A percentile compares a stretch with the other conserved stretches of the same genome.
Evolutionary conservation across 2,888 invertebrate species (phyloP).

Genomic region (Microdon myrmicae): DNA sequence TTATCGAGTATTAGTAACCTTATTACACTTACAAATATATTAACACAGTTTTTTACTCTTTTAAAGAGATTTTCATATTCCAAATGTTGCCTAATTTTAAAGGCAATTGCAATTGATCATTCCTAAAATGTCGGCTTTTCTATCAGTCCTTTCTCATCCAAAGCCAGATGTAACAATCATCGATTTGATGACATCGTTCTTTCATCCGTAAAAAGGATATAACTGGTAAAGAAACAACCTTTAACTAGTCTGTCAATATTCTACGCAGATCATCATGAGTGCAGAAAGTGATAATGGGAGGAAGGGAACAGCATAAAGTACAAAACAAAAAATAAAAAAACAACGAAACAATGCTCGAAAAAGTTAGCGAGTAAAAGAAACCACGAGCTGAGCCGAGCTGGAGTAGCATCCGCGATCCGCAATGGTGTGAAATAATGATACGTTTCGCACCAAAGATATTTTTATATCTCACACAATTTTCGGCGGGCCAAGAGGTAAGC

Average conservation of each 20-base stretch:
- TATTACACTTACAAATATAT: too few relatives aligned
- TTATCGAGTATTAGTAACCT: too few relatives aligned
- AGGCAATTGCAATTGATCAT: too few relatives aligned
- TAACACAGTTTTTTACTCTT: too few relatives aligned
- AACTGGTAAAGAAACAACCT: constrained; percentile 14
- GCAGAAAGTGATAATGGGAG: not conserved
- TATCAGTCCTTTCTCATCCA: too few relatives aligned
- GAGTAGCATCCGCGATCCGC: constrained; percentile 55
- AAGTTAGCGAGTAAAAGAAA: not conserved
- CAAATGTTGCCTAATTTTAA: too few relatives aligned
- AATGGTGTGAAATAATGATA: constrained; percentile 62
- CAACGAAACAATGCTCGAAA: not conserved
- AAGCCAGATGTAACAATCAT: too few relatives aligned
- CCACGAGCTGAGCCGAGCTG: constrained; percentile 14
- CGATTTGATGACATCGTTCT: too few relatives aligned
- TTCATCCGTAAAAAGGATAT: constrained; percentile 5
- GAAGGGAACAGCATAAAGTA: constrained; percentile 4
- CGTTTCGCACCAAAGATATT: constrained; percentile 55
- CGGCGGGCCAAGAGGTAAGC: constrained; percentile 23
- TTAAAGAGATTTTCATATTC: too few relatives aligned
- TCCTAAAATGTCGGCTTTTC: too few relatives aligned
- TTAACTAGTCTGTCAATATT: too few relatives aligned
- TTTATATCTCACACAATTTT: constrained; percentile 51
- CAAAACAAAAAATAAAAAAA: constrained; percentile 1
- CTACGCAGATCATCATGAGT: too few relatives aligned